Evolutionary conservation across 2,797 vertebrate species (phyloP), one percentile per base, ranked within the genome.

Genomic region (Melopsittacus undulatus): DNA sequence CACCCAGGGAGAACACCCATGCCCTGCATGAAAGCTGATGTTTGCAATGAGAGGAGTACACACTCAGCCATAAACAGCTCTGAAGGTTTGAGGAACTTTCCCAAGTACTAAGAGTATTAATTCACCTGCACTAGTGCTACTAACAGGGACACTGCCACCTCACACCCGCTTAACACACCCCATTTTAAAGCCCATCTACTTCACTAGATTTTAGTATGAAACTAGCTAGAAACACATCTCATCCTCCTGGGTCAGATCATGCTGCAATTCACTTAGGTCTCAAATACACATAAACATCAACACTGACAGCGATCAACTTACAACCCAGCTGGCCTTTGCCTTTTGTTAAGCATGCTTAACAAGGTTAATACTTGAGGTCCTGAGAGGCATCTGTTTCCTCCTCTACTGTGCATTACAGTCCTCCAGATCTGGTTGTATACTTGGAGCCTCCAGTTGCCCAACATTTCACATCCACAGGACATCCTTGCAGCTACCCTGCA

Each of bases 111-210:
- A 68, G 20, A 7, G 20, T 29, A 46, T 38, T 73, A 66, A 23
- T 69, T 94, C 43, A 79, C 23, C 30, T 36, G 63, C 20, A 11
- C 27, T 8, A 62, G 46, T 19, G 75, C 59, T n/a, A 46, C 81
- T 89, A 8, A 2, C 63, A 92, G 67, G 75, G 51, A 75, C 80
- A 89, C 59, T 1, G 0, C 36, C 0, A 7, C 75, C 8, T 7
- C 67, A 49, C 48, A 49, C 21, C 32, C 0, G 0, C 63, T 59
- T 21, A 68, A 77, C 8, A 29, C 42, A 10, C 29, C 52, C 38
- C 11, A 3, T 43, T 93, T 68, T 61, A 76, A 92, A 94, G 56
- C 54, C 30, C 62, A 83, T 69, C 88, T 81, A 63, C 42, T 83
- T 83, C 87, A 80, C 40, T 23, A 36, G 40, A 63, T 72, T 72